Conservation (phyloP, 2,113 vertebrate genomes). For the Meleagris gallopavo region DNA sequence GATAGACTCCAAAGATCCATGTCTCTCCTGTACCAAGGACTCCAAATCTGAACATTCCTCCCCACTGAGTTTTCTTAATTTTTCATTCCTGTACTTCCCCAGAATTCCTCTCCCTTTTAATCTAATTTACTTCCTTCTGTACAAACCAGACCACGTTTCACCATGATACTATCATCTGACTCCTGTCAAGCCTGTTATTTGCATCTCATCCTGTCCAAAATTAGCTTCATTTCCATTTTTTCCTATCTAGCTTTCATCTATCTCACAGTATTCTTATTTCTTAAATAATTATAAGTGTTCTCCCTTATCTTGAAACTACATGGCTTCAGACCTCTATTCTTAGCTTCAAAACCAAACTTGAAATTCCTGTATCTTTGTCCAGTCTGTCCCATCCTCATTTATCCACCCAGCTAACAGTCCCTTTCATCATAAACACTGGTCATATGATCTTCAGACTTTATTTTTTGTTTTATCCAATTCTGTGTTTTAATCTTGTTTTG, state of each 20-base stretch:
- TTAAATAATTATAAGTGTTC: background rate
- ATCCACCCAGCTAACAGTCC: fast-evolving
- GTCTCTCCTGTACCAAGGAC: too few relatives aligned
- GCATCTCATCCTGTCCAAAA: background rate
- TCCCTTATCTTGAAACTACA: background rate
- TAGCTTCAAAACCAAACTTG: background rate
- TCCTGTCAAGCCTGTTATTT: background rate
- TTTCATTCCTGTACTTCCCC: background rate
- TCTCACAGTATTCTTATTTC: background rate
- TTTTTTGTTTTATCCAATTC: background rate
- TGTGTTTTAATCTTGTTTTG: background rate
- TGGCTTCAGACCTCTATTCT: background rate
- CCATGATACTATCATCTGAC: background rate
- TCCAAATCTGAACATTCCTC: background rate
- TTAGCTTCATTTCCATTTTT: background rate
- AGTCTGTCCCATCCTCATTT: background rate
- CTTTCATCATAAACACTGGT: background rate
- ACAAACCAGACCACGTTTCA: background rate
- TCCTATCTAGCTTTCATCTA: background rate
- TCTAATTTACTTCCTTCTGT: fast-evolving
- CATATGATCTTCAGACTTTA: background rate
- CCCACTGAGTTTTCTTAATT: background rate
- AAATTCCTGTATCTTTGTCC: too few relatives aligned
- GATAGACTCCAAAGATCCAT: too few relatives aligned
- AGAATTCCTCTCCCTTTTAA: background rate